Evolutionary conservation across 2,888 invertebrate species (phyloP), one percentile per base, ranked within the genome.

Genomic region (Chromoteleia sp.): DNA sequence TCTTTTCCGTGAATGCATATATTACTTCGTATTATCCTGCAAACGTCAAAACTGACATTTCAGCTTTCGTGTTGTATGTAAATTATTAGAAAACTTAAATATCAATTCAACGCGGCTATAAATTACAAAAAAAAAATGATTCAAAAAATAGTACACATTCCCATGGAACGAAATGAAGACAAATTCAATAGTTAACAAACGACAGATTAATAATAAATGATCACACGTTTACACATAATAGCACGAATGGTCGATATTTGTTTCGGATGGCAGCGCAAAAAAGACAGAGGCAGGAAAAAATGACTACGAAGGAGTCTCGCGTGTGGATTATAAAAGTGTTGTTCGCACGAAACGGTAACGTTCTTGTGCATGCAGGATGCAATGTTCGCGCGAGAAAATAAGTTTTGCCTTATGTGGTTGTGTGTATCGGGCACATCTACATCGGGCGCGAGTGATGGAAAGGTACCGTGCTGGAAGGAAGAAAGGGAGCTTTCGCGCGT

Each of bases 351-450:
- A 73, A 50, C 25, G 19, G 21, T n/a, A 61, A 61, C 67, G 61
- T 77, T 85, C 83, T 85, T 85, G 80, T 84, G 84, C 81, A 88
- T 87, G 86, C 87, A 84, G 85, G 84, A 87, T 85, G 85, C 84
- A 85, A 75, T 83, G 76, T 68, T 75, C 74, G 70, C 74, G 81
- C 74, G 84, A 75, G 87, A 86, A 87, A 87, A 87, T 87, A 86
- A 86, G 87, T 87, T 87, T 87, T 84, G 81, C 82, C 83, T 79
- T 83, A 83, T 84, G 84, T 83, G 81, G 84, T 82, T 77, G 81
- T 68, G 84, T 68, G 86, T 61, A 75, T 82, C 74, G 71, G 63
- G 81, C 79, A 76, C 82, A 84, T 83, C 84, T 81, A 86, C 84
- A 84, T 81, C 29, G 29, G 41, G 10, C 7, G 82, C 83, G 73